Conservation (phyloP, 1,140 invertebrate genomes). For the Panonychus citri region DNA sequence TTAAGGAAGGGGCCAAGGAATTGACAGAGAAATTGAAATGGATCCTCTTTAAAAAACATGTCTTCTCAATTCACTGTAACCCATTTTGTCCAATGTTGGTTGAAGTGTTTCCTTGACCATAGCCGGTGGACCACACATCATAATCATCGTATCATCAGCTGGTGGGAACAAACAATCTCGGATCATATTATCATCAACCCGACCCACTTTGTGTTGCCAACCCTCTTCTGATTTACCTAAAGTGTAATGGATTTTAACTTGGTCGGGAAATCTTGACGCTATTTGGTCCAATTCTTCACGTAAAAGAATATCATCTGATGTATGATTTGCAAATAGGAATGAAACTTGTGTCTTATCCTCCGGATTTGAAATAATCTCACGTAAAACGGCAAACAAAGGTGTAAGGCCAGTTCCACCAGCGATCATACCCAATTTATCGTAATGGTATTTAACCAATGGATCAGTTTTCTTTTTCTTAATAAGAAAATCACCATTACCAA, state of each 20-base stretch:
- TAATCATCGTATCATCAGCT: conserved; percentile 44
- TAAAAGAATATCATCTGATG: conserved; percentile 82
- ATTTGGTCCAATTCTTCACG: conserved; percentile 66
- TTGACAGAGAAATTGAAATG: too few relatives aligned
- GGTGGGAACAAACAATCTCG: conserved; percentile 51
- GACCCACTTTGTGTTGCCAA: conserved; percentile 47
- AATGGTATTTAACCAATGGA: conserved; percentile 37
- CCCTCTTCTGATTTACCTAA: conserved; percentile 54
- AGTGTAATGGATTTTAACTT: conserved; percentile 84
- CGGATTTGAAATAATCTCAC: conserved; percentile 53
- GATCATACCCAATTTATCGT: conserved; percentile 57
- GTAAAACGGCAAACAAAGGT: conserved; percentile 80
- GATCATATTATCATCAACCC: conserved; percentile 80
- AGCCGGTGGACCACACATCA: conserved; percentile 83
- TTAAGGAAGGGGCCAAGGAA: too few relatives aligned
- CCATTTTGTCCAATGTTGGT: conserved; percentile 80
- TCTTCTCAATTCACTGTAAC: conserved; percentile 28
- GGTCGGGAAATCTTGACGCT: conserved; percentile 40
- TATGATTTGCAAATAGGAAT: conserved; percentile 88
- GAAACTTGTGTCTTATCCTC: conserved; percentile 53
- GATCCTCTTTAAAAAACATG: background rate
- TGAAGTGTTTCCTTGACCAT: conserved; percentile 96
- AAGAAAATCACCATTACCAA: conserved; percentile 38
- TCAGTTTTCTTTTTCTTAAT: conserved; percentile 72
- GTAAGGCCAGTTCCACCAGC: conserved; percentile 52